Percentiles rank a stretch among this genome's conserved stretches.
These are phyloP conservation scores for Baryphthengus martii DNA, from an alignment of 2,113 vertebrate species.

Conservation along the genomic window DNA sequence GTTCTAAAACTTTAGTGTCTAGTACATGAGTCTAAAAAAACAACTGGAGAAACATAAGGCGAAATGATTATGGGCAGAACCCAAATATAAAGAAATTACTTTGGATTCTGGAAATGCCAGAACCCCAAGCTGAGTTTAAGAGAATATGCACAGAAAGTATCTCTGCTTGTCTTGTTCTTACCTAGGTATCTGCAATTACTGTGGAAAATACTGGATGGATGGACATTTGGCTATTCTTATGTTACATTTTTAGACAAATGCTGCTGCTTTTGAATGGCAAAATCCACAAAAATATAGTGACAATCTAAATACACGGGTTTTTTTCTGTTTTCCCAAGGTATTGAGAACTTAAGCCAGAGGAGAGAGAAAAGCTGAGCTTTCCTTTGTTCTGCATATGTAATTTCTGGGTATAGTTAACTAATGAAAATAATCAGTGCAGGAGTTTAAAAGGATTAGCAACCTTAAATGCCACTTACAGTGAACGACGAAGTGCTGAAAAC, in stretches of 20 bases:
- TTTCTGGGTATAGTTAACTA: background rate
- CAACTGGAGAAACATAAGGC: rapidly evolving
- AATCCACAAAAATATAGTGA: background rate
- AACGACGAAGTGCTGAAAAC: background rate
- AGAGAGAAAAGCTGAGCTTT: background rate
- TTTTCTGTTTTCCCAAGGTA: background rate
- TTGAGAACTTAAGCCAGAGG: background rate
- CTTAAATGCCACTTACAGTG: background rate
- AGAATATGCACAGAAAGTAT: background rate
- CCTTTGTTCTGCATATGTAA: background rate
- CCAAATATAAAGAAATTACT: background rate
- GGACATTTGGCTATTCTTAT: background rate
- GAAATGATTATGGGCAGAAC: background rate
- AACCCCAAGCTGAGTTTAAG: background rate
- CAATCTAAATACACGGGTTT: background rate
- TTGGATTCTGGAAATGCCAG: background rate
- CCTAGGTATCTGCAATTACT: background rate
- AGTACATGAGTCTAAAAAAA: background rate
- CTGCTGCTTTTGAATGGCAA: background rate
- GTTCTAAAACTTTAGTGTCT: background rate
- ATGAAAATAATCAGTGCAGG: background rate
- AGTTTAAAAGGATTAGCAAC: conserved; percentile 25
- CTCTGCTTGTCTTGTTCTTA: background rate
- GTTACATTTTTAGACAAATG: background rate
- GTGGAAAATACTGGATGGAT: background rate